Evolutionary conservation across 1,140 invertebrate genomes (phyloP), one percentile per base, ranked within the genome.

Genomic region (Mercenaria mercenaria): DNA sequence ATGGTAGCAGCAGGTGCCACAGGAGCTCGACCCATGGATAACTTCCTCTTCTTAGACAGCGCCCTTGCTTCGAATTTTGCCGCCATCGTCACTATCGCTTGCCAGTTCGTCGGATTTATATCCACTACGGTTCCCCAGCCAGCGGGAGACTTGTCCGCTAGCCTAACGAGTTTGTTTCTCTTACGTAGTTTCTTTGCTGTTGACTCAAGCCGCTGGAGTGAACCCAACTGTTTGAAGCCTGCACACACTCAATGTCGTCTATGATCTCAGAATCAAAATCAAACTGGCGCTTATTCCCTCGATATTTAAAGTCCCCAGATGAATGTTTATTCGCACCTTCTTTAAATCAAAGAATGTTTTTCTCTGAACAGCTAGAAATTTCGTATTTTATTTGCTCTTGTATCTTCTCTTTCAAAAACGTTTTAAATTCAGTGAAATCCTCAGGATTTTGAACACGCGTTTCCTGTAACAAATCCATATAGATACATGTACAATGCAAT

Each of bases 41-140:
- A 11, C 61, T 67, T 74, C 18, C 29, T 41, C 34, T 39, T 13
- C 34, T 41, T 74, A 74, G 39, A 13, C n/a, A 34, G 13, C 18
- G 69, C n/a, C n/a, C n/a, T n/a, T n/a, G n/a, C n/a, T n/a, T n/a
- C n/a, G n/a, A n/a, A n/a, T n/a, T n/a, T n/a, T n/a, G n/a, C n/a
- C 3, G 69, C 34, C 69, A 50, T 77, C 74, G 41, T 77, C 74
- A 37, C n/a, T n/a, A n/a, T n/a, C n/a, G n/a, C n/a, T n/a, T n/a
- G n/a, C n/a, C n/a, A n/a, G n/a, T n/a, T n/a, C 37, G 41, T 77
- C 43, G 13, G n/a, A 50, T 50, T 77, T 39, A n/a, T 77, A 77
- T 77, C 74, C 15, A 8, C n/a, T 3, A 77, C 43, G 11, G 74
- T 77, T 8, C n/a, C 43, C 74, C 74, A 77, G 3, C 43, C 74